Evolutionary conservation across 2,797 vertebrate species (phyloP).

Genomic region (Hypotaenidia okinawae): DNA sequence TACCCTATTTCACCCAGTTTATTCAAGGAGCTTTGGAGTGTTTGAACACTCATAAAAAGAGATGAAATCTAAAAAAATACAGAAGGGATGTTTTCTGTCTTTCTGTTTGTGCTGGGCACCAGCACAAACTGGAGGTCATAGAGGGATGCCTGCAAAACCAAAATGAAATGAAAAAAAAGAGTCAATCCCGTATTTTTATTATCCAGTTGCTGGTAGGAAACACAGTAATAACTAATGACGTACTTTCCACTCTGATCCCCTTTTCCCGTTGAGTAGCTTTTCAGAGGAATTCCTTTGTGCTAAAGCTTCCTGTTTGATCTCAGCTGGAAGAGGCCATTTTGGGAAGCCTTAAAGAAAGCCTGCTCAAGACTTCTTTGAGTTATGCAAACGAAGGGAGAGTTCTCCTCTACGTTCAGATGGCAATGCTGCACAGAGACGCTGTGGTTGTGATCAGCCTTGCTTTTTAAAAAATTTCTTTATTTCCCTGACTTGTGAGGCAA

Average conservation of each 20-base stretch:
- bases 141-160: background rate
- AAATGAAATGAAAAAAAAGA: background rate
- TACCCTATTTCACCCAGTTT: background rate
- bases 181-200: background rate
- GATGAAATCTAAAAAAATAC: background rate
- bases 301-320: conserved; percentile 23
- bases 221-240: background rate
- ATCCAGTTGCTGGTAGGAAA: background rate
- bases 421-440: background rate
- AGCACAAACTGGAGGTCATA: background rate
- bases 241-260: background rate
- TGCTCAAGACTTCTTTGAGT: background rate
- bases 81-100: background rate
- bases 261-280: background rate
- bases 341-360: background rate
- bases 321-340: background rate
- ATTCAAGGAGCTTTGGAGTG: background rate
- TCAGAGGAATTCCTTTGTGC: background rate
- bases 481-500: background rate
- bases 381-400: background rate
- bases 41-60: background rate
- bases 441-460: background rate
- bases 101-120: background rate
- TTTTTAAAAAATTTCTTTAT: background rate
- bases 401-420: background rate